Conservation (phyloP, 2,797 vertebrate species). For the Liasis olivaceus region DNA sequence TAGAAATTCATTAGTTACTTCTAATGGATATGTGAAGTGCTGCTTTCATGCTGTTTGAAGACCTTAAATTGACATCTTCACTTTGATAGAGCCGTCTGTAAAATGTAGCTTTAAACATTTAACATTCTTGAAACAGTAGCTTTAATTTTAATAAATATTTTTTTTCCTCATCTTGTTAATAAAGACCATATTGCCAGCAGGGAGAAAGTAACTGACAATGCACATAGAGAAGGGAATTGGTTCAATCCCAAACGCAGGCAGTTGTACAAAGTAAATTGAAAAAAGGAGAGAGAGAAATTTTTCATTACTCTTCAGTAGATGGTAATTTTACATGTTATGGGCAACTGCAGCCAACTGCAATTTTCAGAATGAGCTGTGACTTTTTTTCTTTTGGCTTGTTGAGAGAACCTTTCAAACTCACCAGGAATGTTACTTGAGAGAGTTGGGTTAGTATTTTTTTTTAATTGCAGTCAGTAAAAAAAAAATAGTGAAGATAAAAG, state of each 20-base stretch:
- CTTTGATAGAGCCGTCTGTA: background rate
- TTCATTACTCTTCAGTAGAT: slow-evolving; percentile 15
- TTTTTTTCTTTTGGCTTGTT: background rate
- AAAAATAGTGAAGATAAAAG: background rate
- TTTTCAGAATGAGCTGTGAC: slow-evolving; percentile 7
- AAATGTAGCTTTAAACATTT: background rate
- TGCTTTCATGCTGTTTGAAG: background rate
- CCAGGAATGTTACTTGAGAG: slow-evolving; percentile 1
- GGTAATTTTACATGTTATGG: background rate
- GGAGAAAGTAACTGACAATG: background rate
- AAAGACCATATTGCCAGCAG: background rate
- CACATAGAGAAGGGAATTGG: background rate
- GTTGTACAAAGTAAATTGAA: slow-evolving; percentile 4
- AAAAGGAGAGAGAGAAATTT: background rate
- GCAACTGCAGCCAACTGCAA: slow-evolving; percentile 1
- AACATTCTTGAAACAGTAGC: background rate
- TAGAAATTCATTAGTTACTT: slow-evolving; percentile 3
- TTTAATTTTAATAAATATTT: slow-evolving; percentile 3
- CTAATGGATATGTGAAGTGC: background rate
- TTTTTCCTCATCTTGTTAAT: background rate
- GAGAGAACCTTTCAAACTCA: background rate
- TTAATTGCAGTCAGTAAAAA: background rate
- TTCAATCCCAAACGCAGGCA: slow-evolving; percentile 1
- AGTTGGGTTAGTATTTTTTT: background rate
- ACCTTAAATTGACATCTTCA: background rate